These are phyloP conservation scores for Tetrax tetrax DNA, from an alignment of 2,113 vertebrate species.

Conservation along the genomic window DNA sequence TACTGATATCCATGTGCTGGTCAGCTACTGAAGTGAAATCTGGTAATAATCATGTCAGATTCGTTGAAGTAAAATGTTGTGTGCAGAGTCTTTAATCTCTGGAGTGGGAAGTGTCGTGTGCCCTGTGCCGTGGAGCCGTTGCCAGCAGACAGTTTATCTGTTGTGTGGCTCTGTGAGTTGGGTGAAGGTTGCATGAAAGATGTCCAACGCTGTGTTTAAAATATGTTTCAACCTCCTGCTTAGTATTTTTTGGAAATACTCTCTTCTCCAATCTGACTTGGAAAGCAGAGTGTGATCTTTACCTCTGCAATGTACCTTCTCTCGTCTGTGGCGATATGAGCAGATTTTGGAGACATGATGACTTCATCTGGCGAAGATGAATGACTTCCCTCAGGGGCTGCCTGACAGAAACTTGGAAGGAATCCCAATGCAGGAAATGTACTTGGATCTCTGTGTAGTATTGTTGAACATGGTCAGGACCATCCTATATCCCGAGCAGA, in stretches of 20 bases:
- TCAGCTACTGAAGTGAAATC: neutral
- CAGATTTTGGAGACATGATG: slow-evolving; percentile 7
- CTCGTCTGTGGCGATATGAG: neutral
- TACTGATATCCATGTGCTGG: neutral
- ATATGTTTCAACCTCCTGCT: neutral
- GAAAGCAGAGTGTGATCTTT: neutral
- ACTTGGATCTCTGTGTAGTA: slow-evolving; percentile 14
- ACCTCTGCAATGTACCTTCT: neutral
- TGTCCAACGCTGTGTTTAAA: neutral
- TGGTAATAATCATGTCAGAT: neutral
- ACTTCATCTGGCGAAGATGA: slow-evolving; percentile 8
- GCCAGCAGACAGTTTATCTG: neutral
- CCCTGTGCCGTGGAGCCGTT: neutral
- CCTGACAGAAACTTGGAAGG: slow-evolving; percentile 12
- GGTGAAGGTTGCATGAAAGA: neutral
- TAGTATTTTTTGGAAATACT: neutral
- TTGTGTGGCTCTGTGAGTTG: neutral
- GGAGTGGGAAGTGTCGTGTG: neutral
- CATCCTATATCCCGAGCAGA: slow-evolving; percentile 18
- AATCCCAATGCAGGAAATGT: slow-evolving; percentile 16
- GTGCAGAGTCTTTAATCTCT: neutral
- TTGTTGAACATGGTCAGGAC: slow-evolving; percentile 25
- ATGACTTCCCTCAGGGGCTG: slow-evolving; percentile 4
- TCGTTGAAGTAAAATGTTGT: neutral
- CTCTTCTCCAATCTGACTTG: neutral